Percentiles rank a stretch among this genome's conserved stretches.
Evolutionary conservation across 2,797 vertebrate species (phyloP).

Genomic region (Anguilla obscura): DNA sequence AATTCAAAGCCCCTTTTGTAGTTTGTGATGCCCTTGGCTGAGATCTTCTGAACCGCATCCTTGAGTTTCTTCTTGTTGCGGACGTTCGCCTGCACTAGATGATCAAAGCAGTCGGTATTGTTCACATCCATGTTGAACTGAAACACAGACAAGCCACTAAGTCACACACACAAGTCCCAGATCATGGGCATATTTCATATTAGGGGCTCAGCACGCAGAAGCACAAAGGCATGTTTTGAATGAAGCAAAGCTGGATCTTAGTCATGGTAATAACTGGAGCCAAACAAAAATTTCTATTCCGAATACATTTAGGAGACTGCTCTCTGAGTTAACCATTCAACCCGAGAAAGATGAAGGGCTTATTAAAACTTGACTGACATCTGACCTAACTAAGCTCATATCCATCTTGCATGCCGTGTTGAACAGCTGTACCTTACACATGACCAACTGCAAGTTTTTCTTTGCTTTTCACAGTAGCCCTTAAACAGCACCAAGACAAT

Average conservation of each 20-base stretch:
- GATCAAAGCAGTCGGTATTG: slow-evolving; percentile 92
- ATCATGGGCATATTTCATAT: slow-evolving; percentile 21
- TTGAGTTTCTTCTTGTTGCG: slow-evolving; percentile 98
- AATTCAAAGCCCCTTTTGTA: slow-evolving; percentile 98
- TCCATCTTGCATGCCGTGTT: background rate
- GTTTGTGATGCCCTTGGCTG: slow-evolving; percentile 96
- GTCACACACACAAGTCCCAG: background rate
- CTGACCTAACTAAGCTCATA: background rate
- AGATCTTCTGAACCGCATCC: slow-evolving; percentile 93
- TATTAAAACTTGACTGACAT: slow-evolving; percentile 5
- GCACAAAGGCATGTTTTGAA: slow-evolving; percentile 35
- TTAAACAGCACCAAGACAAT: background rate
- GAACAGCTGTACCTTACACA: background rate
- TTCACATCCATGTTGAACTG: slow-evolving; percentile 97
- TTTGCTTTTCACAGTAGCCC: background rate
- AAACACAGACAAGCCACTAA: slow-evolving; percentile 33
- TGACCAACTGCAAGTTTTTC: background rate
- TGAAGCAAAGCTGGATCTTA: background rate
- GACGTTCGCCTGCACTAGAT: slow-evolving; percentile 97
- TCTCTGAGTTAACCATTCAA: slow-evolving; percentile 3
- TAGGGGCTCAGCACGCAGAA: slow-evolving; percentile 42
- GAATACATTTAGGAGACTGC: background rate
- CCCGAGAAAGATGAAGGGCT: background rate
- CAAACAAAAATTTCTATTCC: background rate
- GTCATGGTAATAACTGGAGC: background rate